phyloP scores from a whole-genome alignment of 2,888 invertebrate species.

The Andrena dorsata region DNA sequence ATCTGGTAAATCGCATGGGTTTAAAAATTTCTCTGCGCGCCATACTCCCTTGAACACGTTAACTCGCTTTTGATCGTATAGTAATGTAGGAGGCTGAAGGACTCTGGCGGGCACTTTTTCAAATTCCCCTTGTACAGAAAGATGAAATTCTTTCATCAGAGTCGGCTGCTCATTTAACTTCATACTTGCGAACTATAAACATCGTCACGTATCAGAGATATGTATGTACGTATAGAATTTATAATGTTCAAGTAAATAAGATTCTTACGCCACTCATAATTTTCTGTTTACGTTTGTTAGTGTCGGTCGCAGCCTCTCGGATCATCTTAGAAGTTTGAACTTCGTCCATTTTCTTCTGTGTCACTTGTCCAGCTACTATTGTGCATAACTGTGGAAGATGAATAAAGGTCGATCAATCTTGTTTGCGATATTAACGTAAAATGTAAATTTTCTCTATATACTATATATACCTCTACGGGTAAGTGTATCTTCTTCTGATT shows the following conservation, averaged over 20 bases:
- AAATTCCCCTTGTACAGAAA: slow-evolving; percentile 91
- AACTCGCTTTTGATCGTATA: slow-evolving; percentile 86
- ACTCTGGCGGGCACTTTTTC: slow-evolving; percentile 92
- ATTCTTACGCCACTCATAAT: slow-evolving; percentile 90
- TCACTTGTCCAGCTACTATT: slow-evolving; percentile 92
- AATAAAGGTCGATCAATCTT: neutral
- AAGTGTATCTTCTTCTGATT: slow-evolving; percentile 89
- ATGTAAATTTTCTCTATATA: slow-evolving; percentile 73
- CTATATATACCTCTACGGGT: slow-evolving; percentile 90
- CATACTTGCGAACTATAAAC: slow-evolving; percentile 76
- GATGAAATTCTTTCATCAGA: slow-evolving; percentile 91
- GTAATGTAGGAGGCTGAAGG: slow-evolving; percentile 90
- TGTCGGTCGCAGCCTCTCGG: slow-evolving; percentile 92
- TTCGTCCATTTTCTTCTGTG: slow-evolving; percentile 92
- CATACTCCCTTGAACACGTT: slow-evolving; percentile 84
- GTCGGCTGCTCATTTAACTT: slow-evolving; percentile 85
- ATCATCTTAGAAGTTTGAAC: slow-evolving; percentile 95
- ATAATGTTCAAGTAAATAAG: neutral
- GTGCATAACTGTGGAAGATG: slow-evolving; percentile 77
- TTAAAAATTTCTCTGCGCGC: slow-evolving; percentile 83
- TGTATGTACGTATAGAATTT: neutral
- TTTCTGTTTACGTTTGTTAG: slow-evolving; percentile 91
- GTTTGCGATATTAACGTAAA: neutral
- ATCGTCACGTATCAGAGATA: neutral
- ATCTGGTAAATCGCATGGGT: slow-evolving; percentile 70